phyloP scores from a whole-genome alignment of 1,140 invertebrate genomes.

The Pogonus chalceus region DNA sequence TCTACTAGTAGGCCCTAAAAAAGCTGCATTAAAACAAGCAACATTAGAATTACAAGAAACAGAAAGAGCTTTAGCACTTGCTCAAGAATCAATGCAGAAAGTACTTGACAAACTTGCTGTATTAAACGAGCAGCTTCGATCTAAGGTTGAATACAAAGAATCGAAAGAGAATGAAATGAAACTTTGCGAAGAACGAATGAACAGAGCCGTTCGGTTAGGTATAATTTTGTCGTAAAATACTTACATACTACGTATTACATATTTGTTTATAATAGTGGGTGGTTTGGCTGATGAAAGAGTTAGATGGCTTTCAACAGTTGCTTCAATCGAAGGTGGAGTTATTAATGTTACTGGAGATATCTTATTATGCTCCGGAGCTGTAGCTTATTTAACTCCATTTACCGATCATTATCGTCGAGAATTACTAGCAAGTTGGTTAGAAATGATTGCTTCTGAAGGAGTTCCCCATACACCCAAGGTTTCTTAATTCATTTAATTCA shows the following conservation, averaged over 20 bases:
- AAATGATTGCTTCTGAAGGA: conserved; percentile 17
- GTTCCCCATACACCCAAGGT: conserved; percentile 50
- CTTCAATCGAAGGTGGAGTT: conserved; percentile 45
- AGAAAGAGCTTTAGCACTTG: conserved; percentile 48
- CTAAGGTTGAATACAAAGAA: conserved; percentile 49
- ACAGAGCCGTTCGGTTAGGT: conserved; percentile 57
- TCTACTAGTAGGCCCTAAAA: conserved; percentile 47
- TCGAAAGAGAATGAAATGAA: conserved; percentile 67
- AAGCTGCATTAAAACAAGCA: conserved; percentile 47
- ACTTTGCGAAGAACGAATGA: conserved; percentile 65
- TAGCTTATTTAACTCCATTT: conserved; percentile 60
- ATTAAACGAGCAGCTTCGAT: conserved; percentile 51
- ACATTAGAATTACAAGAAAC: conserved; percentile 50
- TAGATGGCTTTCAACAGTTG: conserved; percentile 57
- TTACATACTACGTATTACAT: background rate
- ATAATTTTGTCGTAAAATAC: background rate
- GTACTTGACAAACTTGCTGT: conserved; percentile 49
- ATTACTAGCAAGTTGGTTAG: conserved; percentile 22
- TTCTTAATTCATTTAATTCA: too few relatives aligned
- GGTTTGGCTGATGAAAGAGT: conserved; percentile 43
- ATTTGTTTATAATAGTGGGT: conserved; percentile 23
- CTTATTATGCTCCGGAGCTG: conserved; percentile 51
- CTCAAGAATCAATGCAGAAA: conserved; percentile 47
- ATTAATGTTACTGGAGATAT: conserved; percentile 53
- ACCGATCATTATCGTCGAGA: conserved; percentile 40